These are phyloP conservation scores for Dorcus parallelipipedus DNA, from an alignment of 2,888 invertebrate genomes.

Conservation along the genomic window DNA sequence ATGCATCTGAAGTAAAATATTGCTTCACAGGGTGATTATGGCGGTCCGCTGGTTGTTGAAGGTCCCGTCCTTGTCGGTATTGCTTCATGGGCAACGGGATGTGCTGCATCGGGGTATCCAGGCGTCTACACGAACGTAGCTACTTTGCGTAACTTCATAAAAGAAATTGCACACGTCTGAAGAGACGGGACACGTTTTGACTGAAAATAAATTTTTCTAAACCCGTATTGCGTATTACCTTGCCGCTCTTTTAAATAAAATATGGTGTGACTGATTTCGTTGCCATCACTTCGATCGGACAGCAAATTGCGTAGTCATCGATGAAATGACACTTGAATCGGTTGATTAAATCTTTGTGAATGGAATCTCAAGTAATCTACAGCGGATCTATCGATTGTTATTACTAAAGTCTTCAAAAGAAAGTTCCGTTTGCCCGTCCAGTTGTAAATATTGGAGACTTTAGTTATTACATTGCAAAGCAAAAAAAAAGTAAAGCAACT, in stretches of 20 bases:
- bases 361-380: no score
- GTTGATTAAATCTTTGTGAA: no score
- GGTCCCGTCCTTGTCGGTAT: slow-evolving; percentile 29
- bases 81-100: slow-evolving; percentile 41
- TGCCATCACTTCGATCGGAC: no score
- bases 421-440: no score
- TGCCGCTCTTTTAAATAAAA: not conserved
- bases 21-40: slow-evolving; percentile 59
- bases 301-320: no score
- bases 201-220: not conserved
- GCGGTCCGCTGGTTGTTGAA: slow-evolving; percentile 64
- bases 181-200: not conserved
- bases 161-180: slow-evolving; percentile 25
- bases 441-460: no score
- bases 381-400: no score
- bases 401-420: no score
- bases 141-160: slow-evolving; percentile 34
- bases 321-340: no score
- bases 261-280: not conserved
- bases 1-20: slow-evolving; percentile 70
- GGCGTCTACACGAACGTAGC: slow-evolving; percentile 43
- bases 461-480: no score
- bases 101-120: slow-evolving; percentile 35
- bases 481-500: no score
- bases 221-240: not conserved